Evolutionary conservation across 2,888 invertebrate species (phyloP).

Genomic region (Phaedon cochleariae): DNA sequence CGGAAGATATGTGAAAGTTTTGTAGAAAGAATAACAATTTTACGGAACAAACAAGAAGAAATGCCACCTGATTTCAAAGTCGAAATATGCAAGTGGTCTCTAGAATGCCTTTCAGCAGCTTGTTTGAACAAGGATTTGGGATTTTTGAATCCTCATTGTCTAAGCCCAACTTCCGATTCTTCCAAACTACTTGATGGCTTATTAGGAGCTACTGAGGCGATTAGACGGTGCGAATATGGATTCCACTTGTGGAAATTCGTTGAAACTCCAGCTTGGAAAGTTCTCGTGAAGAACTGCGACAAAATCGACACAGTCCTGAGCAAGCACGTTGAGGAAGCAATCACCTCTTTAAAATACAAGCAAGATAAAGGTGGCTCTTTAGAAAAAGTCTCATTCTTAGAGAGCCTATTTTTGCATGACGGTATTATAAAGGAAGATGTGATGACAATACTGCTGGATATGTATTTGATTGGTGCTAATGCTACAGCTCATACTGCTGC

Average conservation of each 20-base stretch:
- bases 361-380: slow-evolving; percentile 42
- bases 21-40: slow-evolving; percentile 63
- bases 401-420: slow-evolving; percentile 66
- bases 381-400: slow-evolving; percentile 61
- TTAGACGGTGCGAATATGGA: slow-evolving; percentile 61
- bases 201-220: slow-evolving; percentile 67
- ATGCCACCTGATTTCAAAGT: slow-evolving; percentile 67
- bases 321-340: slow-evolving; percentile 67
- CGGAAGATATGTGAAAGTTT: slow-evolving; percentile 61
- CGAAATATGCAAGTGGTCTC: slow-evolving; percentile 73
- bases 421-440: slow-evolving; percentile 69
- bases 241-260: slow-evolving; percentile 73
- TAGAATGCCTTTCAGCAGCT: slow-evolving; percentile 70
- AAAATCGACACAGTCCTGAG: slow-evolving; percentile 69
- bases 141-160: slow-evolving; percentile 65
- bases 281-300: slow-evolving; percentile 69
- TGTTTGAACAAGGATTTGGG: slow-evolving; percentile 71
- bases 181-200: slow-evolving; percentile 68
- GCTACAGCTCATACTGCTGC: slow-evolving; percentile 70
- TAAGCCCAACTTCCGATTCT: slow-evolving; percentile 66
- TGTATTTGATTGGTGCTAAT: slow-evolving; percentile 73
- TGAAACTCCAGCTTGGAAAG: slow-evolving; percentile 68
- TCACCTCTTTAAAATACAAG: slow-evolving; percentile 54
- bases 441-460: slow-evolving; percentile 71
- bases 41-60: slow-evolving; percentile 72